Evolutionary conservation across 2,797 vertebrate genomes (phyloP).

Genomic region (Lepus townsendii): DNA sequence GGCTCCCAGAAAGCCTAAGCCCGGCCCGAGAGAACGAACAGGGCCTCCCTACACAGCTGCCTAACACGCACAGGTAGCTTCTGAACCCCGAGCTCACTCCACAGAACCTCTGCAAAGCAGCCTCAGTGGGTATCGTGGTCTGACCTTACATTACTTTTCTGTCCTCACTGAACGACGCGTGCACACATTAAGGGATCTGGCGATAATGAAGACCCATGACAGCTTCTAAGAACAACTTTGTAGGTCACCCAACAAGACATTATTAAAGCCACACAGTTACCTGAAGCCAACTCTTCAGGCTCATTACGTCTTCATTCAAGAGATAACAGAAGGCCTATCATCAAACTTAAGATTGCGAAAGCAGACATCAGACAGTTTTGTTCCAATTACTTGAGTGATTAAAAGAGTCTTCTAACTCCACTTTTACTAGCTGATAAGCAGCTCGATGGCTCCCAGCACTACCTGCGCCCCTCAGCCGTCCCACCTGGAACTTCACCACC

Average conservation of each 20-base stretch:
- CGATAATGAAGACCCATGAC: not conserved
- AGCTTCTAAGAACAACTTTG: constrained; percentile 4
- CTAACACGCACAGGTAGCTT: not conserved
- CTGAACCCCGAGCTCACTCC: not conserved
- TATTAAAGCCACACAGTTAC: constrained; percentile 17
- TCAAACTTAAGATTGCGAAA: not conserved
- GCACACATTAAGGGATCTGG: not conserved
- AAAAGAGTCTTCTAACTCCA: not conserved
- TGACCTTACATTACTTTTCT: not conserved
- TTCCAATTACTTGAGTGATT: not conserved
- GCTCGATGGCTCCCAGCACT: not conserved
- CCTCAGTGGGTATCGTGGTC: not conserved
- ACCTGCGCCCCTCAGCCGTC: not conserved
- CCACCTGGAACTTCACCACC: constrained; percentile 39
- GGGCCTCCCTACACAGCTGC: not conserved
- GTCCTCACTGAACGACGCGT: not conserved
- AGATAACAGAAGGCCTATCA: constrained; percentile 36
- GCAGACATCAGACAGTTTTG: not conserved
- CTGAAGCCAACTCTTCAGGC: not conserved
- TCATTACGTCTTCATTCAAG: constrained; percentile 42
- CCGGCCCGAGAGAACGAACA: not conserved
- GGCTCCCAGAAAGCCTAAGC: not conserved
- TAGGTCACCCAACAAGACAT: not conserved
- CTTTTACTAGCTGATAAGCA: constrained; percentile 4
- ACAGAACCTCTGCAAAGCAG: not conserved